Evolutionary conservation across 2,888 invertebrate genomes (phyloP), one percentile per base, ranked within the genome.

Genomic region (Drosophila gaucha): DNA sequence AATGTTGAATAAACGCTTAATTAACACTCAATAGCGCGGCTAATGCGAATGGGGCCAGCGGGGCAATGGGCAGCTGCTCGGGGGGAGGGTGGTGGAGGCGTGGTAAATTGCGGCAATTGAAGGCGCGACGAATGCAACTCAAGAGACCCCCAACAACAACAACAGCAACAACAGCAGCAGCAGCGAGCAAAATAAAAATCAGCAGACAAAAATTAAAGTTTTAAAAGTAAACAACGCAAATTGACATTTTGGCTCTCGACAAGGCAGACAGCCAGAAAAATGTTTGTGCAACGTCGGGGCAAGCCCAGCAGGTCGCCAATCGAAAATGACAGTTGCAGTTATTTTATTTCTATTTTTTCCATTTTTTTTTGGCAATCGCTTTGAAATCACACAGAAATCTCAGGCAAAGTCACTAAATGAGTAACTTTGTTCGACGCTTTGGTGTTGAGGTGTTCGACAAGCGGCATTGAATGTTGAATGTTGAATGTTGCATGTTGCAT

Each of bases 271-370:
- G 64, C 39, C 44, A 30, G 51, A 70, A 67, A 69, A 69, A 76
- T 76, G 66, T 67, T 75, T 74, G 63, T 69, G 70, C 72, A 73
- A 51, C 62, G 54, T 5, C 56, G 75, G 74, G 72, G 83, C 86
- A 83, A 86, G 88, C 84, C 84, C 84, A 84, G 84, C 88, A 84
- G 84, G 84, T 84, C 86, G 85, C 80, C 83, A 76, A 80, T 85
- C 74, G 74, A 82, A 88, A 90, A 85, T 88, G 86, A 89, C 88
- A 89, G 87, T 83, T 88, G 89, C 82, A 87, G 89, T 78, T 85
- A 75, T 85, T 80, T 78, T 72, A 63, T 20, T 51, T 50, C 26
- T 56, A 38, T 58, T 58, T 43, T 51, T 51, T 31, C 38, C 26
- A 51, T 51, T 46, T 49, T 38, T 69, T 60, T 47, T 60, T 18